Evolutionary conservation across 2,797 vertebrate genomes (phyloP).

Genomic region (Micrastur ruficollis): DNA sequence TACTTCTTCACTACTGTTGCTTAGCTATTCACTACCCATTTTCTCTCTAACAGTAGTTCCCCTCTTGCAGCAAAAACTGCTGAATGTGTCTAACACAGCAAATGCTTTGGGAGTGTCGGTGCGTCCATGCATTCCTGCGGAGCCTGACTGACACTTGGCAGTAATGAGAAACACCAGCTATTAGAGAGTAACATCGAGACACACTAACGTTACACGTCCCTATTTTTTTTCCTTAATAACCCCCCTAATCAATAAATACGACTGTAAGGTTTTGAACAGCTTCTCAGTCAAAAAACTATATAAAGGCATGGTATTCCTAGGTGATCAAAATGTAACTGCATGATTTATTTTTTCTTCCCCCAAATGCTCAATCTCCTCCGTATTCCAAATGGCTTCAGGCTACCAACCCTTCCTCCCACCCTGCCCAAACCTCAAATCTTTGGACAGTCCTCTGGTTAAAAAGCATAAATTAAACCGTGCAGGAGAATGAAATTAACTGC

Average conservation of each 20-base stretch:
- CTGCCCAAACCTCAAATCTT: neutral
- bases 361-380: neutral
- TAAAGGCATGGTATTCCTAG: neutral
- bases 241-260: neutral
- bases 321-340: neutral
- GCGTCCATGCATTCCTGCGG: neutral
- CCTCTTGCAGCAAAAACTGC: neutral
- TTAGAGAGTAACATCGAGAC: neutral
- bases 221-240: neutral
- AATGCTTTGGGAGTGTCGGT: neutral
- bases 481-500: neutral
- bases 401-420: too few species aligned
- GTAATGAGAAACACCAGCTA: neutral
- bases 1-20: neutral
- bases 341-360: neutral
- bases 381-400: neutral
- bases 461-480: neutral
- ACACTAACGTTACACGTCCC: fast-evolving
- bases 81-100: neutral
- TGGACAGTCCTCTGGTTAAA: neutral
- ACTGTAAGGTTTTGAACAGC: neutral
- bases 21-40: neutral
- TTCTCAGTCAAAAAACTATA: neutral
- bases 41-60: neutral
- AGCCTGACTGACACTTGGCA: neutral